Conservation (phyloP, 2,888 invertebrate genomes). For the Girardia tigrina region DNA sequence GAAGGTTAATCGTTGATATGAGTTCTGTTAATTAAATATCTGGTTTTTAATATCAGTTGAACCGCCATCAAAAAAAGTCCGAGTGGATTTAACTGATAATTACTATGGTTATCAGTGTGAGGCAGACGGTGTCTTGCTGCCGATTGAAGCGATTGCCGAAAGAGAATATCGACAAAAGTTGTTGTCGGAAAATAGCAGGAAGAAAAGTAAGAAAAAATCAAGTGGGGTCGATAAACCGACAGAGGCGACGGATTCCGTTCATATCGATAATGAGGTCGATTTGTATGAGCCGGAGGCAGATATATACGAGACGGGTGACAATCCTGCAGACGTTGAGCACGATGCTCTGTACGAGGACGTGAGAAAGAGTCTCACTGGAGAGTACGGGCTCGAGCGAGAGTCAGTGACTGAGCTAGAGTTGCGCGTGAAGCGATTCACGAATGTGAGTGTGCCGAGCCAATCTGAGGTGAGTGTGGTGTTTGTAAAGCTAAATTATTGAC, state of each 20-base stretch:
- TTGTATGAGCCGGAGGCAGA: neutral
- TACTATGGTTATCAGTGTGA: conserved; percentile 98
- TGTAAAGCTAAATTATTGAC: no score
- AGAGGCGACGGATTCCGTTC: neutral
- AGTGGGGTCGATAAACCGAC: neutral
- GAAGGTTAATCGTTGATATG: conserved; percentile 43
- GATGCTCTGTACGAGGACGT: neutral
- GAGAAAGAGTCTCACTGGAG: neutral
- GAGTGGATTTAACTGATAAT: conserved; percentile 57
- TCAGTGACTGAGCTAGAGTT: neutral
- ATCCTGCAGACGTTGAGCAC: neutral
- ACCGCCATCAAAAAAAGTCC: neutral
- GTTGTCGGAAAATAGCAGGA: no score
- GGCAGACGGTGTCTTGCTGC: conserved; percentile 83
- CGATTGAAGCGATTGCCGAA: conserved; percentile 63
- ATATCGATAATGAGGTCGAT: neutral
- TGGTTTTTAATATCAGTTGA: neutral
- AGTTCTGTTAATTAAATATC: neutral
- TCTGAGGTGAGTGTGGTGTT: neutral
- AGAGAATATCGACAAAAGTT: neutral
- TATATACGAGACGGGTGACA: neutral
- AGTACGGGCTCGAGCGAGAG: no score
- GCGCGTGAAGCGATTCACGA: neutral
- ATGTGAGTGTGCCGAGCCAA: neutral
- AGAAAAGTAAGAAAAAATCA: neutral